phyloP scores from a whole-genome alignment of 2,797 vertebrate genomes.

The Pangasius macronema region DNA sequence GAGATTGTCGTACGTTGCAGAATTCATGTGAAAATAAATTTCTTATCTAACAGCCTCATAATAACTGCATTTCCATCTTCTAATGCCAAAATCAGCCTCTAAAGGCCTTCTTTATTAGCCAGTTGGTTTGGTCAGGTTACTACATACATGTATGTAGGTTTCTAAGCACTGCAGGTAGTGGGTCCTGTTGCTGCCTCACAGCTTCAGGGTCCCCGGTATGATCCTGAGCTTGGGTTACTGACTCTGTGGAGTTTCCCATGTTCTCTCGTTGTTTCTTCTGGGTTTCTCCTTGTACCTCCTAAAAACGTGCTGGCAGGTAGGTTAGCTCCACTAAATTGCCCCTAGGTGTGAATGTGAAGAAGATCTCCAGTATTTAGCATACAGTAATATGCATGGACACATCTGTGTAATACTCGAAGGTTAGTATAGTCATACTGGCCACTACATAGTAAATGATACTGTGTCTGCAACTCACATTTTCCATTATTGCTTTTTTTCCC shows the following conservation, averaged over 20 bases:
- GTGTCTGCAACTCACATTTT: background rate
- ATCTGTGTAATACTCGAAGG: background rate
- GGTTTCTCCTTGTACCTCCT: background rate
- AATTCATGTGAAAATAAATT: background rate
- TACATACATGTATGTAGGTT: background rate
- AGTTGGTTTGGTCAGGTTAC: background rate
- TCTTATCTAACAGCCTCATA: background rate
- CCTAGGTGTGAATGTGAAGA: background rate
- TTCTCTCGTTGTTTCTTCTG: background rate
- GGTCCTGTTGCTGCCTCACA: background rate
- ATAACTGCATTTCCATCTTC: background rate
- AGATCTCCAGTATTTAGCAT: background rate
- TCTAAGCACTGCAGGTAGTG: background rate
- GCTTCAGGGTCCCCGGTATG: background rate
- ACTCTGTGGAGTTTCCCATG: background rate
- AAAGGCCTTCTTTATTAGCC: background rate
- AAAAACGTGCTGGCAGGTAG: too few species aligned
- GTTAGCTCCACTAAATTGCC: background rate
- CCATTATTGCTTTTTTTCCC: background rate
- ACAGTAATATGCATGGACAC: background rate
- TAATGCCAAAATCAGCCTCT: background rate
- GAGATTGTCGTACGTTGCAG: background rate
- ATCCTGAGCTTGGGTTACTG: background rate
- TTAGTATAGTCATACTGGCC: background rate
- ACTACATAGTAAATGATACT: background rate